These are phyloP conservation scores for Lycodopsis pacificus DNA, from an alignment of 2,797 vertebrate genomes.

Conservation along the genomic window DNA sequence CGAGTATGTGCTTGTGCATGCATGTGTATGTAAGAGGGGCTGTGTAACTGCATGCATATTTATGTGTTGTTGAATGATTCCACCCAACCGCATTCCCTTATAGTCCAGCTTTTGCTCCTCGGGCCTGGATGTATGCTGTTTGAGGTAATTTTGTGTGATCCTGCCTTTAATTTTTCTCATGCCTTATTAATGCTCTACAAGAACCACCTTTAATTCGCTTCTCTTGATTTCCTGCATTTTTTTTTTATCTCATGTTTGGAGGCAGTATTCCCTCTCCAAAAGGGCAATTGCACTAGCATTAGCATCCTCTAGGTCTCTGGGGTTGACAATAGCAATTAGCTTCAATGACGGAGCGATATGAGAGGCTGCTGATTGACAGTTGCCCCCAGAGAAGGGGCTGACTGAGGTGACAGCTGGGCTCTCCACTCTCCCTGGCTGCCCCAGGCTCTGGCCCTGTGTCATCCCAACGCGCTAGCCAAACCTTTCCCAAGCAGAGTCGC, in stretches of 20 bases:
- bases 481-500: slow-evolving; percentile 72
- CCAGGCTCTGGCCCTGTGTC: slow-evolving; percentile 82
- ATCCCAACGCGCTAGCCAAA: slow-evolving; percentile 76
- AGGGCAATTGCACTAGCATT: slow-evolving; percentile 77
- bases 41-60: slow-evolving; percentile 54
- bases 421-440: slow-evolving; percentile 78
- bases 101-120: slow-evolving; percentile 58
- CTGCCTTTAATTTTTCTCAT: slow-evolving; percentile 76
- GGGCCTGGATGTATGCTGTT: slow-evolving; percentile 53
- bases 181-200: slow-evolving; percentile 73
- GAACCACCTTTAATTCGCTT: slow-evolving; percentile 77
- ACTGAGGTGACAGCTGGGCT: slow-evolving; percentile 85
- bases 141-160: slow-evolving; percentile 75
- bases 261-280: slow-evolving; percentile 78
- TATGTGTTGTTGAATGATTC: slow-evolving; percentile 66
- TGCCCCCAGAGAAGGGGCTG: slow-evolving; percentile 81
- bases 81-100: slow-evolving; percentile 60
- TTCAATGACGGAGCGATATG: slow-evolving; percentile 82
- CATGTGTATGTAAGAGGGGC: slow-evolving; percentile 35
- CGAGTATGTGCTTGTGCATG: slow-evolving; percentile 31
- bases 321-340: slow-evolving; percentile 85
- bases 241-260: slow-evolving; percentile 77
- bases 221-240: slow-evolving; percentile 66
- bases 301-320: slow-evolving; percentile 79
- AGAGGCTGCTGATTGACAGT: slow-evolving; percentile 82